These are phyloP conservation scores for Blera fallax DNA, from an alignment of 2,888 invertebrate species.

Conservation along the genomic window DNA sequence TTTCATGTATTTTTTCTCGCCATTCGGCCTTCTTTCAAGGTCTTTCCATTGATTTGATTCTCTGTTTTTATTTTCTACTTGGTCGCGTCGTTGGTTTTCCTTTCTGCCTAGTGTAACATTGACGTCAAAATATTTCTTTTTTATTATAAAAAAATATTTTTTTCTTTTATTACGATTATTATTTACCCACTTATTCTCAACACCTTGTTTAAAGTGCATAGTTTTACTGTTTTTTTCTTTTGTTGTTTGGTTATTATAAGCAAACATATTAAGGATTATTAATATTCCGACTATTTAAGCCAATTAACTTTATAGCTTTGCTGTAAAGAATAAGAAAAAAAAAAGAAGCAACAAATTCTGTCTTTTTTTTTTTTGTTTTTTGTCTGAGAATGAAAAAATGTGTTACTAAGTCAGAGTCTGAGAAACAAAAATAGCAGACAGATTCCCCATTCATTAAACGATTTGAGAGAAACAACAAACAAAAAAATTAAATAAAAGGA, in stretches of 20 bases:
- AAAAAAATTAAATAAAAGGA: background rate
- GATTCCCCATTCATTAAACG: constrained; percentile 43
- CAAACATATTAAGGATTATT: background rate
- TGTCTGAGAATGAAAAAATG: background rate
- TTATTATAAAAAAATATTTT: background rate
- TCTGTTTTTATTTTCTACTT: background rate
- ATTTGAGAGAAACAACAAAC: background rate
- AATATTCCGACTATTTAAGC: constrained; percentile 9
- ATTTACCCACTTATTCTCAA: background rate
- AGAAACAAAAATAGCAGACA: constrained; percentile 5
- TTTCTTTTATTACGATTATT: background rate
- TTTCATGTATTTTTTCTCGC: background rate
- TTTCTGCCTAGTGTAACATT: background rate
- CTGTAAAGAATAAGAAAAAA: background rate
- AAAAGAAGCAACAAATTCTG: background rate
- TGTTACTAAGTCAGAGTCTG: constrained; percentile 46
- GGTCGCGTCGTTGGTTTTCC: background rate
- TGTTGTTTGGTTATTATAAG: background rate
- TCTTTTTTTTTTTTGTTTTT: background rate
- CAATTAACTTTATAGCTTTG: constrained; percentile 16
- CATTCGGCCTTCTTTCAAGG: constrained; percentile 24
- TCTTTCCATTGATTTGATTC: constrained; percentile 11
- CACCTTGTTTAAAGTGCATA: constrained; percentile 4
- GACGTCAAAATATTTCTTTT: background rate
- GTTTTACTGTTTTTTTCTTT: background rate